phyloP scores from a whole-genome alignment of 1,140 invertebrate genomes.

The Hypothenemus hampei region DNA sequence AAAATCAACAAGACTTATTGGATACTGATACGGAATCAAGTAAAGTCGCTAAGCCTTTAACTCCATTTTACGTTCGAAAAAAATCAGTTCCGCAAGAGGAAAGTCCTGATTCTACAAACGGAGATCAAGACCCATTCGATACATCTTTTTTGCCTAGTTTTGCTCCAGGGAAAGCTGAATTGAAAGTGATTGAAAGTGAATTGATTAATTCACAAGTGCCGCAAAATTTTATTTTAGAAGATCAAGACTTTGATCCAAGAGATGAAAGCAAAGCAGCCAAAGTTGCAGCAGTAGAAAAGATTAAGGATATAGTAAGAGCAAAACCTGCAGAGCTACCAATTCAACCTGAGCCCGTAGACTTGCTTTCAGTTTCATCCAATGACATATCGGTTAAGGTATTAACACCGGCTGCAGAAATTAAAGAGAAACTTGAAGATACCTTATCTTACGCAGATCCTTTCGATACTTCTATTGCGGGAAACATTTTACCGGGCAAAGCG shows the following conservation, averaged over 20 bases:
- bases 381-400: constrained; percentile 56
- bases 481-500: constrained; percentile 69
- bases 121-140: constrained; percentile 60
- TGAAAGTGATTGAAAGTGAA: constrained; percentile 58
- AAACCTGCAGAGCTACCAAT: constrained; percentile 34
- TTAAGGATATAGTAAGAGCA: constrained; percentile 32
- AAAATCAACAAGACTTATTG: constrained; percentile 45
- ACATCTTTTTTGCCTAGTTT: constrained; percentile 56
- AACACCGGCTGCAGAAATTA: constrained; percentile 48
- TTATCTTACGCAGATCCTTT: constrained; percentile 61
- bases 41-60: constrained; percentile 63
- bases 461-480: constrained; percentile 71
- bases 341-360: constrained; percentile 47
- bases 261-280: constrained; percentile 43
- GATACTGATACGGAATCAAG: constrained; percentile 46
- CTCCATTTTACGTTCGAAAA: constrained; percentile 68
- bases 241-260: constrained; percentile 57
- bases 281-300: constrained; percentile 38
- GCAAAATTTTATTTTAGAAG: constrained; percentile 50
- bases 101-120: constrained; percentile 33
- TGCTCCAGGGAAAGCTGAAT: constrained; percentile 55
- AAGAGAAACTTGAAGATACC: background rate
- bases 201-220: constrained; percentile 53
- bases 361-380: constrained; percentile 56
- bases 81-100: constrained; percentile 52